Evolutionary conservation across 2,113 vertebrate species (phyloP).

Genomic region (Alosa alosa): DNA sequence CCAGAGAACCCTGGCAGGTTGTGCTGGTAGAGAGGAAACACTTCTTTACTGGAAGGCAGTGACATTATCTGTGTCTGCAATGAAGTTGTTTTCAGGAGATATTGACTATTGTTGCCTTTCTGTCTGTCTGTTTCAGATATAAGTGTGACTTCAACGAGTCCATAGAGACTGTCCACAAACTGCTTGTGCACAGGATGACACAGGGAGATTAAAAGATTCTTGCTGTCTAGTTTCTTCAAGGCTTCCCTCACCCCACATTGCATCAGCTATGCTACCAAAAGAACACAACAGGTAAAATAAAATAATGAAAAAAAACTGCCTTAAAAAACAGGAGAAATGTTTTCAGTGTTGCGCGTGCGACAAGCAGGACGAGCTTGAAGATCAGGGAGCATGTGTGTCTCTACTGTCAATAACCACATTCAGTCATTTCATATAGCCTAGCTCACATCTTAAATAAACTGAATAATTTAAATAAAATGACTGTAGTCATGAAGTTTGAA

Average conservation of each 20-base stretch:
- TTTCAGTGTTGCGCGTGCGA: too few species aligned
- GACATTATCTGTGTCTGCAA: background rate
- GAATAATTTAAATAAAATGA: too few species aligned
- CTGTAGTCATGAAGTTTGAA: too few species aligned
- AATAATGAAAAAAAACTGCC: background rate
- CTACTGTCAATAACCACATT: too few species aligned
- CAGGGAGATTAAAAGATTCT: slow-evolving; percentile 38
- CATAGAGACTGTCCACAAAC: background rate
- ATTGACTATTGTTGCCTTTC: background rate
- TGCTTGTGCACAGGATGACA: slow-evolving; percentile 53
- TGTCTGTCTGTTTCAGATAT: background rate
- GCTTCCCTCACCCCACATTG: slow-evolving; percentile 33
- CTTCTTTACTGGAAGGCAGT: background rate
- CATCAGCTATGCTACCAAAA: slow-evolving; percentile 52
- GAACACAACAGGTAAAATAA: slow-evolving; percentile 62
- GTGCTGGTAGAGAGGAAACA: background rate
- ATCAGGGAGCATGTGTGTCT: too few species aligned
- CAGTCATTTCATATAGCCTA: too few species aligned
- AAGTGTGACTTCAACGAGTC: background rate
- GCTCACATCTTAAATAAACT: too few species aligned
- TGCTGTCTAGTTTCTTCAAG: slow-evolving; percentile 21
- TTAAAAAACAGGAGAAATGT: too few species aligned
- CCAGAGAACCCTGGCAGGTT: background rate
- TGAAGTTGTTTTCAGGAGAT: background rate
- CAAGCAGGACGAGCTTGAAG: too few species aligned